A percentile compares a stretch with the other conserved stretches of the same genome.
Conservation (phyloP, 2,888 invertebrate genomes). For the Stenoptilia bipunctidactyla region DNA sequence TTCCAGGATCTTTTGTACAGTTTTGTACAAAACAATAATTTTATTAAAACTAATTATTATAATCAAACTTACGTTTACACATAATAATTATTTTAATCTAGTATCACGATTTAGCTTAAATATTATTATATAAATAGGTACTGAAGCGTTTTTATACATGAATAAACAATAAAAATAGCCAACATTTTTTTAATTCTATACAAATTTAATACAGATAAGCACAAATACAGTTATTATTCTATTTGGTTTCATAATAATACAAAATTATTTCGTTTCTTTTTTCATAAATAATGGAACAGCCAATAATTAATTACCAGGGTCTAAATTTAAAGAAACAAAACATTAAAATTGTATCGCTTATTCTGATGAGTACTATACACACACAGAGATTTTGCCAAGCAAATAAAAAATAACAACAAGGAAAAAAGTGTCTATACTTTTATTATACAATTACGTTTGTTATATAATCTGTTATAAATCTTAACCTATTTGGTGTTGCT, state of each 20-base stretch:
- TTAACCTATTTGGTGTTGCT: slow-evolving; percentile 63
- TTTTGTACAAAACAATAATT: slow-evolving; percentile 70
- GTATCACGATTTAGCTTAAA: slow-evolving; percentile 71
- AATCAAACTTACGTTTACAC: slow-evolving; percentile 67
- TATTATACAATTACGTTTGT: not conserved
- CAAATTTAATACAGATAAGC: slow-evolving; percentile 18
- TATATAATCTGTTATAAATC: slow-evolving; percentile 16
- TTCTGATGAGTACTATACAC: not conserved
- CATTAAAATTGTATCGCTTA: too few relatives aligned
- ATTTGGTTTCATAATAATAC: slow-evolving; percentile 6
- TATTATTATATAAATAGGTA: slow-evolving; percentile 37
- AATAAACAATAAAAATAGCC: slow-evolving; percentile 28
- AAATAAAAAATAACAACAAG: slow-evolving; percentile 8
- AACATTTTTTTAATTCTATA: slow-evolving; percentile 30
- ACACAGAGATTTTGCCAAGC: slow-evolving; percentile 3
- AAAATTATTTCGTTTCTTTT: slow-evolving; percentile 1
- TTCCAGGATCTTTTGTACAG: slow-evolving; percentile 65
- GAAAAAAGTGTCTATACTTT: not conserved
- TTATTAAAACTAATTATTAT: slow-evolving; percentile 66
- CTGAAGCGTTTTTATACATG: slow-evolving; percentile 50
- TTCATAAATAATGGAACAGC: too few relatives aligned
- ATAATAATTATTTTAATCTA: slow-evolving; percentile 66
- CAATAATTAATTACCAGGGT: too few relatives aligned
- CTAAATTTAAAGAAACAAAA: too few relatives aligned
- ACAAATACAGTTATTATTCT: slow-evolving; percentile 18